Evolutionary conservation across 2,888 invertebrate genomes (phyloP), one percentile per base, ranked within the genome.

Genomic region (Microdon myrmicae): DNA sequence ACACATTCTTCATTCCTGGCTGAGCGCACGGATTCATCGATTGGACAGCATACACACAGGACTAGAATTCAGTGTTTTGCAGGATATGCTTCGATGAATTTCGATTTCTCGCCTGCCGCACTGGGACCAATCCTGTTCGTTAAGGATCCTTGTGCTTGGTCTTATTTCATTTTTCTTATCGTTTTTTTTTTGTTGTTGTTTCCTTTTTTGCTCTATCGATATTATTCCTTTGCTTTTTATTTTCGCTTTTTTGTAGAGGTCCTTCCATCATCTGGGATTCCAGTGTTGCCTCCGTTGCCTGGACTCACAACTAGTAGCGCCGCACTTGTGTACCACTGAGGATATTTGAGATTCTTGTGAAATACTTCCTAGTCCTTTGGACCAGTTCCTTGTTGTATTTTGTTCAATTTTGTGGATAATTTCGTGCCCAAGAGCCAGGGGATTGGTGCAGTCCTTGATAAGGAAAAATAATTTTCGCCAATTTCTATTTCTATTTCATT

Each of bases 401-500:
- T 34, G 47, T 47, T 64, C 41, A 58, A 64, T 58, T 64, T 64
- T 23, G 37, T 51, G 58, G 58, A 58, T 51, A 56, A 56, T 51
- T 58, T 51, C 47, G 41, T 37, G 31, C 48, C 37, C 34, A 12
- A 22, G 23, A 32, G 32, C n/a, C n/a, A n/a, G 43, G 28, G n/a
- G 12, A 29, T 28, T 2, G 12, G 8, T 2, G 2, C n/a, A 20
- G 7, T 58, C 32, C 58, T 53, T 64, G 58, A 64, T 58, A 47
- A 47, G 64, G 53, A 58, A 64, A 58, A 64, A 64, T 64, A 58
- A 64, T 64, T 64, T 58, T 39, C 64, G 38, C 58, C 44, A 58
- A 53, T 64, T 64, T 58, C 43, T 53, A 45, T 29, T 41, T 35
- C 23, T 34, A 39, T 31, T 25, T n/a, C n/a, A n/a, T n/a, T n/a